Percentiles rank a stretch among this genome's conserved stretches.
These are phyloP conservation scores for Lingula anatina DNA, from an alignment of 2,888 invertebrate species.

Conservation along the genomic window DNA sequence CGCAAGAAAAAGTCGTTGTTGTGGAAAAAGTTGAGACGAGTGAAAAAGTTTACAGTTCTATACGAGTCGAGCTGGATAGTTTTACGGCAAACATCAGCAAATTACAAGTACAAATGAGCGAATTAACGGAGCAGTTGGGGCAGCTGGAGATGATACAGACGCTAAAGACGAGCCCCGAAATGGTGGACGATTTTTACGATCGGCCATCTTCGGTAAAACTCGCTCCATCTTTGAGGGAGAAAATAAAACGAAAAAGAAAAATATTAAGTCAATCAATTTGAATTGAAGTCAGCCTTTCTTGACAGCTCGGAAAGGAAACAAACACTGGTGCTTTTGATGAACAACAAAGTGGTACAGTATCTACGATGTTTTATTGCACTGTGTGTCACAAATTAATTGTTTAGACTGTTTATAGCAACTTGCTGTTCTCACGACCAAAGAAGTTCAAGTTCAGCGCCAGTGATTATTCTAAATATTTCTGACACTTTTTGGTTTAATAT, in stretches of 20 bases:
- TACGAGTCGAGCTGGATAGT: constrained; percentile 34
- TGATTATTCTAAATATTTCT: no score
- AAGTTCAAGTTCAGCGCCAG: no score
- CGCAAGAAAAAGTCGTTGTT: constrained; percentile 28
- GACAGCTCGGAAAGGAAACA: no score
- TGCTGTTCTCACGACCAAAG: no score
- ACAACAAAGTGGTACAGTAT: no score
- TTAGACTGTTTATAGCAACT: no score
- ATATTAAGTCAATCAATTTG: neutral
- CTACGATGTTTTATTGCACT: no score
- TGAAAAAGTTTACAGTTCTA: constrained; percentile 28
- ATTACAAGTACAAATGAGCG: constrained; percentile 37
- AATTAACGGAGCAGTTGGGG: constrained; percentile 30
- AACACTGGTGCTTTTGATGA: no score
- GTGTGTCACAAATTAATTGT: no score
- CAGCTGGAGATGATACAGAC: constrained; percentile 46
- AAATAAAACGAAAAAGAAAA: constrained; percentile 26
- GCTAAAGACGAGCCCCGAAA: constrained; percentile 45
- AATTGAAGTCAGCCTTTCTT: no score
- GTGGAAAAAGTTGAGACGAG: constrained; percentile 30
- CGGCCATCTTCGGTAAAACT: constrained; percentile 41
- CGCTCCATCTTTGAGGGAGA: constrained; percentile 43
- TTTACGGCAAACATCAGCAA: constrained; percentile 33
- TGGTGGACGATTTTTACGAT: constrained; percentile 43
- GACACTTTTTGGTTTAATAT: no score